Base-by-base conservation (phyloP, 2,113 vertebrate species). In the Macrotis lagotis region DNA sequence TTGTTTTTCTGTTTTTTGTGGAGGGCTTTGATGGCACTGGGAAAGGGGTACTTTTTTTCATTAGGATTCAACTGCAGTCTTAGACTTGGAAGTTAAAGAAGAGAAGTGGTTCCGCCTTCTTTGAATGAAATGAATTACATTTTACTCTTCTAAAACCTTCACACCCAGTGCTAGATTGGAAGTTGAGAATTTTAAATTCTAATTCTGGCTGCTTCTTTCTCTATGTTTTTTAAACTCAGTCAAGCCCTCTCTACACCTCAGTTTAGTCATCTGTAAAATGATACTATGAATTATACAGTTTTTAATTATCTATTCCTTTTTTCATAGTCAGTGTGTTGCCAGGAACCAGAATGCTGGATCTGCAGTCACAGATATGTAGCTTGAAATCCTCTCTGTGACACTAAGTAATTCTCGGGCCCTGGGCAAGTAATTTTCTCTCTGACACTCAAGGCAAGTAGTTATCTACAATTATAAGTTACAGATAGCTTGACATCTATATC, bases 111-210 rank as follows among this genome's bases (percentile, higher is more conserved):
- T 83, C 92, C 88, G 50, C 90, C 52, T 50, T 51, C 37, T n/a
- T 90, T 90, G 55, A 55, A 51, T 66, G n/a, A 95, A 74, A 25
- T 44, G 51, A 51, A 47, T 88, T 92, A 92, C 2, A 9, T 92
- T 51, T 92, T 91, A 50, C 90, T 48, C 66, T 28, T 51, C 74
- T 95, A 93, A 95, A 94, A 47, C 25, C 28, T 55, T n/a, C 37
- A 50, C 48, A 90, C 31, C 74, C 52, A 50, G 26, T 22, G 22
- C 22, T 83, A 93, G 59, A 59, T 12, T 94, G 48, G 52, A 7
- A 44, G 8, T 19, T 4, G 26, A 53, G 9, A 91, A 25, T 74
- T 74, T 8, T 53, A 74, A 88, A 3, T 48, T 94, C n/a, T 96
- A 37, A 91, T 49, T 59, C 37, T 28, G 44, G 26, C 50, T 37